Evolutionary conservation across 2,797 vertebrate species (phyloP), one percentile per base, ranked within the genome.

Genomic region (Acanthurus lineatus): DNA sequence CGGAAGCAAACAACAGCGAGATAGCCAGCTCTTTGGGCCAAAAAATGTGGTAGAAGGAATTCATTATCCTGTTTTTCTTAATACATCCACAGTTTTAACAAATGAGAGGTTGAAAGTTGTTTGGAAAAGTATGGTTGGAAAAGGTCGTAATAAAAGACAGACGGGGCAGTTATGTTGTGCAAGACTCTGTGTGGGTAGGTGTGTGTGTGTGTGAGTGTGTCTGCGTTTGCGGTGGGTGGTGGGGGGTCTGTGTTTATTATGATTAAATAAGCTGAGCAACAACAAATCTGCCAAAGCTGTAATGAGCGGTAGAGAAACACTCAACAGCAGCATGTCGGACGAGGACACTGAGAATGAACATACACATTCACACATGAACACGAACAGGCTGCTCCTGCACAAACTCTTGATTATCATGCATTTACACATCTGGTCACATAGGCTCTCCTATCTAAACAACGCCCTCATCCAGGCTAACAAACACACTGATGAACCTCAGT

Each of bases 281-380:
- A 88, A 82, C 74, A 81, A 82, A 83, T 79, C 77, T 85, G 90
- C 88, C 84, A 81, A 81, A 81, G 74, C 25, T 67, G 61, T 84
- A 90, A 84, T 44, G 66, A 83, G 76, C 61, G 76, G 70, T 53
- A 38, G 52, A 76, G 75, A 79, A 72, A 82, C 59, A 53, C 35
- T 74, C 45, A 48, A 45, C 72, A 85, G 79, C 69, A 69, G 68
- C 38, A 40, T 40, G 61, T 53, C 79, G 82, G 76, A 79, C 73
- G 78, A 82, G 75, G 42, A 85, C 66, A 76, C 54, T 6, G 22
- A 6, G 62, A 75, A 60, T 22, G 38, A 75, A 69, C 64, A 4
- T 38, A 19, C 58, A 52, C 22, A 52, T 45, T 73, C 44, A 64
- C 80, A 81, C 66, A 63, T 79, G 44, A 54, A 85, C 65, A 83